These are phyloP conservation scores for Telmatochromis sp. DNA, from an alignment of 2,113 vertebrate genomes.

Conservation along the genomic window DNA sequence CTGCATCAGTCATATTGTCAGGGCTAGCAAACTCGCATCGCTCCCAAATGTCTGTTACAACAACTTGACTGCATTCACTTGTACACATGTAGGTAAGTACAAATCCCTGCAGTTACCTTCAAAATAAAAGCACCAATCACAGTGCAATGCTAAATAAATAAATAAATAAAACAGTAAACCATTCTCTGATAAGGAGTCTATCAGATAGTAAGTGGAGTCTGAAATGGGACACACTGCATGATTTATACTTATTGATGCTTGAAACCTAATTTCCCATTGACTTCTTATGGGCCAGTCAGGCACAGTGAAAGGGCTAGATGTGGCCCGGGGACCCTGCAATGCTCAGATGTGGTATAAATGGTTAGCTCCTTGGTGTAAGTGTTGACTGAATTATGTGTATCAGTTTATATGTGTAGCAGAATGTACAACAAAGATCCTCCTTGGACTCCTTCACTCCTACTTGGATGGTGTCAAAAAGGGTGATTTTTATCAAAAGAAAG, in stretches of 20 bases:
- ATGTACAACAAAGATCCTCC: not conserved
- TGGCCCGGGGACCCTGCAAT: not conserved
- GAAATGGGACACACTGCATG: not conserved
- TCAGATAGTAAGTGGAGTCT: not conserved
- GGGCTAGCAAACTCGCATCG: not conserved
- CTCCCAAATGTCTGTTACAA: not conserved
- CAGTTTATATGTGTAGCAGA: not conserved
- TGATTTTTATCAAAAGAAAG: not conserved
- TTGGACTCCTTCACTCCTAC: not conserved
- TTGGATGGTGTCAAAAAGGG: not conserved
- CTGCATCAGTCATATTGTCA: not conserved
- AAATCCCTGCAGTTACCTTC: not conserved
- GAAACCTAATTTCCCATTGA: not conserved
- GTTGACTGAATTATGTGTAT: not conserved
- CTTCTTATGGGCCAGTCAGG: not conserved
- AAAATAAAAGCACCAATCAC: not conserved
- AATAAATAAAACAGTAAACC: not conserved
- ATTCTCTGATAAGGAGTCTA: not conserved
- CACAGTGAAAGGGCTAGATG: not conserved
- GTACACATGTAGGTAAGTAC: not conserved
- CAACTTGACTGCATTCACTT: not conserved
- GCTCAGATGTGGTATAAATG: not conserved
- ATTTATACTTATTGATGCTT: not conserved
- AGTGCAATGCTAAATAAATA: not conserved
- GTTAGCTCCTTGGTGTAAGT: not conserved